Base-by-base conservation (phyloP, 2,797 vertebrate genomes). In the Sebastes diploproa region DNA sequence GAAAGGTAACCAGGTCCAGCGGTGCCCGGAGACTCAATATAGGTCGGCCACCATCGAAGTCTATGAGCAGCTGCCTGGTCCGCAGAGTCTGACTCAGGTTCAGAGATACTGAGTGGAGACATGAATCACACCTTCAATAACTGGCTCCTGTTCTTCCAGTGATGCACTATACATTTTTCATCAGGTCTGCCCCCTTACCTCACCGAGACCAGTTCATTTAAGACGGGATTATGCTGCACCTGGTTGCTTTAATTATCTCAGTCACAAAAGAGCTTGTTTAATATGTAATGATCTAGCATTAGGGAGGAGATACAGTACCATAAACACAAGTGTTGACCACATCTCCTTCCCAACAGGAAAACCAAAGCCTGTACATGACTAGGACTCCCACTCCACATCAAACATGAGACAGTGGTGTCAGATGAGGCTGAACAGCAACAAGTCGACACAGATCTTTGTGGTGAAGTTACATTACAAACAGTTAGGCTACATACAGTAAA, bases 11-110 rank as follows among this genome's bases (percentile, higher is more conserved):
- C 56, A 97, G 94, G 67, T 95, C 94, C 72, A 75, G 84, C 0
- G 96, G 97, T 58, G 97, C 95, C 66, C 92, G 93, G 23, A 97
- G 95, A 12, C 93, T 95, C 7, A 92, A 92, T 63, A 93, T 61
- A 7, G 87, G 86, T 6, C 84, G 81, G 2, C 77, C 92, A 5
- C 93, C 94, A 1, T 94, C 84, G 36, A 94, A 92, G 14, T 90
- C 91, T 8, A 91, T 85, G 52, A 96, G 86, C 54, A 96, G 88
- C 61, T 91, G 96, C 7, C 80, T 94, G 76, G 94, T 96, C 82
- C 86, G 88, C 38, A 91, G 85, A 0, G 67, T 85, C 13, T 88
- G 92, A 58, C 88, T 92, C n/a, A 91, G 73, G 8, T 71, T 68
- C 38, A 86, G 8, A 0, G 93, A 90, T 73, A 90, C 97, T 98